These are phyloP conservation scores for Periophthalmus magnuspinnatus DNA, from an alignment of 2,797 vertebrate genomes.

Conservation along the genomic window DNA sequence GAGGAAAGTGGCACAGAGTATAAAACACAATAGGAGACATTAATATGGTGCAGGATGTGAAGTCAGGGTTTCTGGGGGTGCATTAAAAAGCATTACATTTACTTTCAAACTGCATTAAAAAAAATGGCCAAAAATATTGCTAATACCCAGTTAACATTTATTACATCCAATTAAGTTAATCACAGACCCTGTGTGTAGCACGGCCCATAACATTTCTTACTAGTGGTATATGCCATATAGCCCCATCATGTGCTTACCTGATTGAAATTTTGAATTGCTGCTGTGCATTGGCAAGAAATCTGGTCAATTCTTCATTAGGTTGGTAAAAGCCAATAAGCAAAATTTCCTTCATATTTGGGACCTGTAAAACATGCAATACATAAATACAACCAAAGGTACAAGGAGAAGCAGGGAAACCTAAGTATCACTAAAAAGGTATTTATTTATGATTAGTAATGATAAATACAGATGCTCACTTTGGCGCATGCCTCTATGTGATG, in stretches of 20 bases:
- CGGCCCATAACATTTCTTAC: too few species aligned
- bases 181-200: too few species aligned
- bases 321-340: conserved; percentile 96
- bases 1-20: too few species aligned
- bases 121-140: too few species aligned
- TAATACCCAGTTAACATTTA: too few species aligned
- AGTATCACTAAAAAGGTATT: not conserved
- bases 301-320: conserved; percentile 90
- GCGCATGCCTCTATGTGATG: conserved; percentile 95
- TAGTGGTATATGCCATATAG: too few species aligned
- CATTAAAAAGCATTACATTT: too few species aligned
- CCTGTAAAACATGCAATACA: conserved; percentile 64
- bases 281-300: conserved; percentile 87
- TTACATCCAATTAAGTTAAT: too few species aligned
- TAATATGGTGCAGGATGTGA: too few species aligned
- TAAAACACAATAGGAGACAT: too few species aligned
- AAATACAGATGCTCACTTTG: conserved; percentile 77
- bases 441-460: not conserved
- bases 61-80: too few species aligned
- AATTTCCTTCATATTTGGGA: conserved; percentile 94
- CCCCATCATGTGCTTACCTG: conserved; percentile 74
- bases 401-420: not conserved
- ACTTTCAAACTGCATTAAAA: too few species aligned
- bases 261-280: conserved; percentile 94
- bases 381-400: not conserved